Conservation (phyloP, 2,888 invertebrate species). For the Melolontha melolontha region DNA sequence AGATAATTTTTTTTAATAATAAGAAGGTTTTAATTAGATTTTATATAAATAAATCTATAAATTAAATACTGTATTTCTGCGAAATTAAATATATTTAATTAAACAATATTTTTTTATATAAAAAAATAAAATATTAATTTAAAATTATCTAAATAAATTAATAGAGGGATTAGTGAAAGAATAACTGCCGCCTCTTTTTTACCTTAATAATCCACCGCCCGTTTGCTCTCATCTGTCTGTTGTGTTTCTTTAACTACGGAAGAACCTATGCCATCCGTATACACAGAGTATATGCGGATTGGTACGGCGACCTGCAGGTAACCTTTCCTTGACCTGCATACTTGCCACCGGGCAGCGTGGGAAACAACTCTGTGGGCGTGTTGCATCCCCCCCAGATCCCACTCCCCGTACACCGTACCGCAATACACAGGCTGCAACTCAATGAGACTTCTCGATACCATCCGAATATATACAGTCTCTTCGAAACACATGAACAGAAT, state of each 20-base stretch:
- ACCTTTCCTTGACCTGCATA: constrained; percentile 76
- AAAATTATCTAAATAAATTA: too few relatives aligned
- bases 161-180: too few relatives aligned
- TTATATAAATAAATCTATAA: too few relatives aligned
- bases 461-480: constrained; percentile 61
- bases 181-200: constrained; percentile 28
- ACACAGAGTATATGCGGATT: constrained; percentile 59
- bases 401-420: constrained; percentile 56
- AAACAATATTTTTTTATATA: too few relatives aligned
- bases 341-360: constrained; percentile 72
- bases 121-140: too few relatives aligned
- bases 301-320: constrained; percentile 67
- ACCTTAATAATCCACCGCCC: neutral
- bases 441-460: constrained; percentile 64
- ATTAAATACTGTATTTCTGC: too few relatives aligned
- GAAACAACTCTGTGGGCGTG: constrained; percentile 66
- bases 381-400: constrained; percentile 68
- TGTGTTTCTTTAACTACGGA: constrained; percentile 39
- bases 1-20: too few relatives aligned
- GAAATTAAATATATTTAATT: too few relatives aligned
- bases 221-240: constrained; percentile 16
- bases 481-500: constrained; percentile 65
- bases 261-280: constrained; percentile 40
- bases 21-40: too few relatives aligned
- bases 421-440: constrained; percentile 64